phyloP scores from a whole-genome alignment of 2,888 invertebrate species.

The Gari tellinella region DNA sequence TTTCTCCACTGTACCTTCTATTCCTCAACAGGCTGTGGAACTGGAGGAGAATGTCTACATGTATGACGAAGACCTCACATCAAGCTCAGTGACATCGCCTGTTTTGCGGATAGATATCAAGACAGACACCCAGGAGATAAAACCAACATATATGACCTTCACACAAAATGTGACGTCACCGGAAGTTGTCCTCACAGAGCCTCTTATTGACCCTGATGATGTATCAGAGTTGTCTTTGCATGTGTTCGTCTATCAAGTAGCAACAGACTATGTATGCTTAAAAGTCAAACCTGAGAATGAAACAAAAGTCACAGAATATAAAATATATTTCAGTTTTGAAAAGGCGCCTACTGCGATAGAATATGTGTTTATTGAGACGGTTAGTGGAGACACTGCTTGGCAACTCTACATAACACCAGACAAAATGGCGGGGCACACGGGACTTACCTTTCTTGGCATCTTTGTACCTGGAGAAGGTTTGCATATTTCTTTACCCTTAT shows the following conservation, averaged over 20 bases:
- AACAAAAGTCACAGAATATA: constrained; percentile 12
- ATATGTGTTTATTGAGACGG: constrained; percentile 16
- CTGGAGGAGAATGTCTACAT: constrained; percentile 44
- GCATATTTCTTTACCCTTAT: too few relatives aligned
- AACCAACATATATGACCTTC: constrained; percentile 28
- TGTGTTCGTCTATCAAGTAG: constrained; percentile 50
- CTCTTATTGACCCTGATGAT: constrained; percentile 49
- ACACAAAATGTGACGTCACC: constrained; percentile 32
- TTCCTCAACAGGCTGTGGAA: constrained; percentile 21
- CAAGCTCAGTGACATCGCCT: constrained; percentile 34
- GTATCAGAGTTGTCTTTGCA: constrained; percentile 61
- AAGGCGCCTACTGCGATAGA: constrained; percentile 22
- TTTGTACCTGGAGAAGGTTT: constrained; percentile 24
- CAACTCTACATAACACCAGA: constrained; percentile 22
- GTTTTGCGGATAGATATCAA: constrained; percentile 40
- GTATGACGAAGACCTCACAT: constrained; percentile 44
- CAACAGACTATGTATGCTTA: constrained; percentile 54
- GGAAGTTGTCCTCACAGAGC: constrained; percentile 4
- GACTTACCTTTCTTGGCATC: constrained; percentile 25
- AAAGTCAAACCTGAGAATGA: constrained; percentile 12
- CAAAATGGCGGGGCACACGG: constrained; percentile 27
- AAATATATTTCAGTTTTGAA: constrained; percentile 19
- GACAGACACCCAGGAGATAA: constrained; percentile 10
- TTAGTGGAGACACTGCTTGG: constrained; percentile 14
- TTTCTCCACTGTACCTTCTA: too few relatives aligned